Percentiles rank a stretch among this genome's conserved stretches.
Conservation (phyloP, 2,797 vertebrate species). For the Gallinago solitaria region DNA sequence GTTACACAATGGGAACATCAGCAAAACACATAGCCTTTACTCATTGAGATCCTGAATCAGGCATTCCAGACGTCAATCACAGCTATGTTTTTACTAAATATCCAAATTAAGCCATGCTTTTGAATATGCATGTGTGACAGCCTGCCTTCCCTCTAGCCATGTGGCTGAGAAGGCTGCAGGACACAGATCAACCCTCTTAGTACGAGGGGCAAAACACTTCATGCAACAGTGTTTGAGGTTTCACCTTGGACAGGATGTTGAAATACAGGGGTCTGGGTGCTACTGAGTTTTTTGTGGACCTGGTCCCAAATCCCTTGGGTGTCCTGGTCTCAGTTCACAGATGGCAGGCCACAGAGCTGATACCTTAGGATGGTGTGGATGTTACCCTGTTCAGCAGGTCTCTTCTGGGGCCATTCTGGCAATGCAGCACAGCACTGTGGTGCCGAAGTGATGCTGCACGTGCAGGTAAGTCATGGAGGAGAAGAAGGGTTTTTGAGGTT, state of each 20-base stretch:
- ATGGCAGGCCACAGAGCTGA: not conserved
- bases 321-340: not conserved
- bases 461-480: not conserved
- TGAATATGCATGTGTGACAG: not conserved
- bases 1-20: not conserved
- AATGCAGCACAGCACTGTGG: not conserved
- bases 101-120: not conserved
- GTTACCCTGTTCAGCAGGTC: not conserved
- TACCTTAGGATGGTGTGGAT: not conserved
- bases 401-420: not conserved
- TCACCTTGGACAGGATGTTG: not conserved
- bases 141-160: not conserved
- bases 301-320: not conserved
- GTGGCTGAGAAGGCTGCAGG: not conserved
- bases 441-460: not conserved
- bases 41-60: not conserved
- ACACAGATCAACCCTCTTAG: not conserved
- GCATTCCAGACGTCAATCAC: not conserved
- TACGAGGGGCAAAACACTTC: not conserved
- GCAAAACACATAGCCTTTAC: not conserved
- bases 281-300: not conserved
- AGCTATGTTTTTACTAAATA: not conserved
- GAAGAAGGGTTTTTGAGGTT: not conserved
- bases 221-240: not conserved
- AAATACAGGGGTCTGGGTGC: not conserved